Conservation (phyloP, 2,797 vertebrate species). For the Dicrostonyx torquatus region DNA sequence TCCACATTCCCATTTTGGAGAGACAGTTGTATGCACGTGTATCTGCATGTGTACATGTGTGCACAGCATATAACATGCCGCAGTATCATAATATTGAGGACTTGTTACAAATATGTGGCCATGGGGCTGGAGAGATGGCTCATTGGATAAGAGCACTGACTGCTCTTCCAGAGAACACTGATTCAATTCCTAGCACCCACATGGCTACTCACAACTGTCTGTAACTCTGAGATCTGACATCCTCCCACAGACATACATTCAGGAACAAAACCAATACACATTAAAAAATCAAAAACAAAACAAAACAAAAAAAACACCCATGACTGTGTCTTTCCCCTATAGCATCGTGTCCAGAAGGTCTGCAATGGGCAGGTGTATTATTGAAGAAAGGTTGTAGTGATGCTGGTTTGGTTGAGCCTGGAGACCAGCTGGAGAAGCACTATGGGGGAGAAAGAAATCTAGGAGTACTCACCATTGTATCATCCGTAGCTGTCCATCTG, state of each 20-base stretch:
- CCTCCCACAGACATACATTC: neutral
- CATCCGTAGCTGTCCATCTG: neutral
- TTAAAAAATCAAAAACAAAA: neutral
- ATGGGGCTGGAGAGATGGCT: neutral
- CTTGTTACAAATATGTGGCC: neutral
- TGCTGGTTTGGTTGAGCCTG: neutral
- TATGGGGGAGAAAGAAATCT: neutral
- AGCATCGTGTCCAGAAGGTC: neutral
- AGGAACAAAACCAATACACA: neutral
- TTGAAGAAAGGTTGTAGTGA: neutral
- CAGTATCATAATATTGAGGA: neutral
- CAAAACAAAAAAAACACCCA: neutral
- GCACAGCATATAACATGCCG: neutral
- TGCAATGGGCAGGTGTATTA: neutral
- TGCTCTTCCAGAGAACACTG: neutral
- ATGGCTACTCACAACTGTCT: neutral
- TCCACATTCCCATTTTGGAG: neutral
- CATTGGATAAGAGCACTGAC: neutral
- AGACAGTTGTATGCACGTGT: neutral
- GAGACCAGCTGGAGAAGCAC: neutral
- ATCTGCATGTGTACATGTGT: neutral
- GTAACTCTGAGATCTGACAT: neutral
- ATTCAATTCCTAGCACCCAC: neutral
- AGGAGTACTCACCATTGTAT: neutral
- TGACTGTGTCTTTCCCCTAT: too few relatives aligned